Evolutionary conservation across 2,888 invertebrate genomes (phyloP).

Genomic region (Siphlonurus alternatus): DNA sequence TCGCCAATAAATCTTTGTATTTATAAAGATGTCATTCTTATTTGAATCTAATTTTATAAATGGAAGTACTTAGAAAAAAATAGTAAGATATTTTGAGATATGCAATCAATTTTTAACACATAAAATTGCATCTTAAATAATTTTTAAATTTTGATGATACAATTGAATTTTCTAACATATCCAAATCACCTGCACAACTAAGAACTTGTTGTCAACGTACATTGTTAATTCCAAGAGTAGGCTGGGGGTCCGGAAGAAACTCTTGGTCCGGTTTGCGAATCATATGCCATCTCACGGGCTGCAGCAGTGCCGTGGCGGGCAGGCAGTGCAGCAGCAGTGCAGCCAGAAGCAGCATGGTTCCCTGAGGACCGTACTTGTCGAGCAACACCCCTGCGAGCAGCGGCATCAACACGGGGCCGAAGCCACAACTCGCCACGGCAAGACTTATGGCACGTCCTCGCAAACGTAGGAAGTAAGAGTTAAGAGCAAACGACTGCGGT

Average conservation of each 20-base stretch:
- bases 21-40: no score
- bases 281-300: slow-evolving; percentile 54
- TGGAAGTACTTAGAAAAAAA: neutral
- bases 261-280: no score
- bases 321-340: slow-evolving; percentile 49
- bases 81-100: neutral
- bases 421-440: slow-evolving; percentile 44
- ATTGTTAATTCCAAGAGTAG: no score
- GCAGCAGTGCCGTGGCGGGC: slow-evolving; percentile 46
- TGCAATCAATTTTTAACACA: neutral
- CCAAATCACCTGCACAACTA: no score
- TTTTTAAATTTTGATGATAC: neutral
- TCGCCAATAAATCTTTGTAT: no score
- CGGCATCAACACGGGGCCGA: slow-evolving; percentile 50
- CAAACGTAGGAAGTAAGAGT: slow-evolving; percentile 44
- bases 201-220: no score
- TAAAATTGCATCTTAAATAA: neutral
- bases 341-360: slow-evolving; percentile 48
- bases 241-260: no score
- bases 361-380: slow-evolving; percentile 44
- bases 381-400: slow-evolving; percentile 39
- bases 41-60: no score
- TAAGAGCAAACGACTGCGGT: slow-evolving; percentile 43
- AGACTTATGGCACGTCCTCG: slow-evolving; percentile 43
- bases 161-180: no score